phyloP scores from a whole-genome alignment of 2,888 invertebrate genomes.

The Drosophila hamatofila region DNA sequence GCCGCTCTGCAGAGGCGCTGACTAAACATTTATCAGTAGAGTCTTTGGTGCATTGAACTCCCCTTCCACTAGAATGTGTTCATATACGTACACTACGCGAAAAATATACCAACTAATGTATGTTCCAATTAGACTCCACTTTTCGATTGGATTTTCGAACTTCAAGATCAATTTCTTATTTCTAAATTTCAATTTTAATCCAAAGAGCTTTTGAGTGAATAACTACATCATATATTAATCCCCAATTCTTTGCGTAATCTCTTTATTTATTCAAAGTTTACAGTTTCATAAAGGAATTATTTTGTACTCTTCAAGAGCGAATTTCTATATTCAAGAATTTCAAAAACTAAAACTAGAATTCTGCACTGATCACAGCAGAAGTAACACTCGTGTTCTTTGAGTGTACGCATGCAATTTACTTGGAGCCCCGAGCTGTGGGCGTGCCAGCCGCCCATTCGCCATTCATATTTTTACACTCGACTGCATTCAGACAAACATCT shows the following conservation, averaged over 20 bases:
- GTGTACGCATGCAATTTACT: conserved; percentile 61
- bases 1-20: conserved; percentile 48
- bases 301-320: neutral
- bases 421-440: conserved; percentile 60
- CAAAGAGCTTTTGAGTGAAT: neutral
- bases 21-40: conserved; percentile 68
- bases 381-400: neutral
- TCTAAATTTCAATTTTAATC: neutral
- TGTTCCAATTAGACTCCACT: neutral
- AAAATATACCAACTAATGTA: neutral
- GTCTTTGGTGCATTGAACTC: conserved; percentile 67
- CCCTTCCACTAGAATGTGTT: conserved; percentile 8
- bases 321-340: neutral
- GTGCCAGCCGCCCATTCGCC: conserved; percentile 67
- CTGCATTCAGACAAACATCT: conserved; percentile 69
- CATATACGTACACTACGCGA: conserved; percentile 10
- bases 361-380: neutral
- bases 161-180: neutral
- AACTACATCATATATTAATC: neutral
- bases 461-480: conserved; percentile 76
- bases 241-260: no score
- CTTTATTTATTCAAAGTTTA: neutral
- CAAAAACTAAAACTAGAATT: neutral
- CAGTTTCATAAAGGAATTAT: neutral
- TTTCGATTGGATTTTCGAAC: neutral